phyloP scores from a whole-genome alignment of 2,888 invertebrate genomes.

The Salpingus planirostris region DNA sequence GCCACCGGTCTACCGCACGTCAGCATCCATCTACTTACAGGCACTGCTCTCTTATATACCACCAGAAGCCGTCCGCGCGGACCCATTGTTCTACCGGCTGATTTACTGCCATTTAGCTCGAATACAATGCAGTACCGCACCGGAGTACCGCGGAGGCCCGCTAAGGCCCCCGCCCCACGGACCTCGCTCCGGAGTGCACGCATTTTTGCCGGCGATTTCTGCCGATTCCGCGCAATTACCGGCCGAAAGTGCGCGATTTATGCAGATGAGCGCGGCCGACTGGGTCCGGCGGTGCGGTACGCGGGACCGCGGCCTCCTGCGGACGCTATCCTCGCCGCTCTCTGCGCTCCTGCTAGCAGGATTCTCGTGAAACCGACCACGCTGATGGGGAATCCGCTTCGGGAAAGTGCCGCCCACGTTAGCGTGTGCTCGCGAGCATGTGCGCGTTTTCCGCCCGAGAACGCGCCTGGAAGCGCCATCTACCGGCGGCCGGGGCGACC shows the following conservation, averaged over 20 bases:
- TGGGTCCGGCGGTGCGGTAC: too few relatives aligned
- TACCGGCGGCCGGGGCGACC: not conserved
- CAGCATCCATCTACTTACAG: constrained; percentile 7
- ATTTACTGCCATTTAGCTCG: constrained; percentile 33
- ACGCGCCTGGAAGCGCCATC: not conserved
- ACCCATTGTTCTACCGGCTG: constrained; percentile 34
- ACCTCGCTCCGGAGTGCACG: too few relatives aligned
- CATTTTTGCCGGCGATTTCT: too few relatives aligned
- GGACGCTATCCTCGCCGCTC: too few relatives aligned
- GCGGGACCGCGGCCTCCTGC: too few relatives aligned
- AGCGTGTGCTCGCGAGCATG: constrained; percentile 6
- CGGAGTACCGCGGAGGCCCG: too few relatives aligned
- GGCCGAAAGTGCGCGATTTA: too few relatives aligned
- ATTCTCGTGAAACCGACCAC: constrained; percentile 32
- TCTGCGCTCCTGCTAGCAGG: constrained; percentile 27
- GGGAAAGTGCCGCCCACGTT: constrained; percentile 13
- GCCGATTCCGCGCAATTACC: too few relatives aligned
- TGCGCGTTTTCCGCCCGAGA: constrained; percentile 1
- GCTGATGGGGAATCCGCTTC: constrained; percentile 22
- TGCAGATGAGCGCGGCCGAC: too few relatives aligned
- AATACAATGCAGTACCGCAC: constrained; percentile 38
- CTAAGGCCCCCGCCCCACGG: too few relatives aligned
- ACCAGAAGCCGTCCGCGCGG: constrained; percentile 13
- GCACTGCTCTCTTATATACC: constrained; percentile 4
- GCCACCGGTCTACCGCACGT: constrained; percentile 8